Conservation (phyloP, 2,113 vertebrate genomes). For the Ailurus styani region DNA sequence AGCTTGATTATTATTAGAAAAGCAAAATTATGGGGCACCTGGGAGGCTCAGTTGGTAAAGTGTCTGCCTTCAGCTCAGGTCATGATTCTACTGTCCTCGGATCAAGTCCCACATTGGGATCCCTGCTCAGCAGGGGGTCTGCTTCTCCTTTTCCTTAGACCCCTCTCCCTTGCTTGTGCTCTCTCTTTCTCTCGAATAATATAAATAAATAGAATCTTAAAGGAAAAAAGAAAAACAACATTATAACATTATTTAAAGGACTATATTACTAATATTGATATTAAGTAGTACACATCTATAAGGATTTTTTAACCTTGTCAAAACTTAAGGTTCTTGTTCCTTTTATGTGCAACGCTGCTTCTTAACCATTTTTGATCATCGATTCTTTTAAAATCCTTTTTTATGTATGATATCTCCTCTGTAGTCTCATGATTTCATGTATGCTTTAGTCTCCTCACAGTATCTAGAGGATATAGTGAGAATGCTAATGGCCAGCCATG, state of each 20-base stretch:
- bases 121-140: too few species aligned
- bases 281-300: not conserved
- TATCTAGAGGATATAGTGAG: not conserved
- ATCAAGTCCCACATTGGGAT: too few species aligned
- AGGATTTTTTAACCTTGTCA: not conserved
- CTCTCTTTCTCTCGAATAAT: too few species aligned
- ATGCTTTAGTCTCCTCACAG: not conserved
- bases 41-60: too few species aligned
- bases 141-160: too few species aligned
- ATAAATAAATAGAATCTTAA: too few species aligned
- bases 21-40: not conserved
- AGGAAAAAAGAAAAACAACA: not conserved
- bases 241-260: not conserved
- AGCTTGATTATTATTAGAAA: not conserved
- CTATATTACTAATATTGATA: not conserved
- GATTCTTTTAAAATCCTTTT: not conserved
- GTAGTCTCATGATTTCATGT: not conserved
- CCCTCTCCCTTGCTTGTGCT: too few species aligned
- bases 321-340: not conserved
- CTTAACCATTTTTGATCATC: not conserved
- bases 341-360: not conserved
- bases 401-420: not conserved
- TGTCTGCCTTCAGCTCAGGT: too few species aligned
- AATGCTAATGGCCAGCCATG: not conserved
- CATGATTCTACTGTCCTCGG: too few species aligned